Conservation (phyloP, 2,113 vertebrate genomes). For the Pelmatolapia mariae region DNA sequence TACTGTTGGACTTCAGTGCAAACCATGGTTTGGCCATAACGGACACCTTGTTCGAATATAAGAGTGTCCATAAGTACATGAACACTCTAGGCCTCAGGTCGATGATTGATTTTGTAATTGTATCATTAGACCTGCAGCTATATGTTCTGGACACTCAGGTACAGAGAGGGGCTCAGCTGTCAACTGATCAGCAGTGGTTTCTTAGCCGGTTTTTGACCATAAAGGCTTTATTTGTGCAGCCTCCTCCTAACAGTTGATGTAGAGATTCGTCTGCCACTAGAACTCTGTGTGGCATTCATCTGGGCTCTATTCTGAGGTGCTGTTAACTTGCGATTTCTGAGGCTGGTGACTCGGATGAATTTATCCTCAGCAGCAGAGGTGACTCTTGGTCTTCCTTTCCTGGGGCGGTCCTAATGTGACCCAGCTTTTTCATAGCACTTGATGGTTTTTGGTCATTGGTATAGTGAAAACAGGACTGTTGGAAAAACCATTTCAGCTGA, state of each 20-base stretch:
- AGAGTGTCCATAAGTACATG: neutral
- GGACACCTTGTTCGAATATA: neutral
- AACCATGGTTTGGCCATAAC: neutral
- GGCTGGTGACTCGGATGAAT: neutral
- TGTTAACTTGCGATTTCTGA: neutral
- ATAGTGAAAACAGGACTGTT: neutral
- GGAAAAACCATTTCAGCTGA: neutral
- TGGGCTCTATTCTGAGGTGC: neutral
- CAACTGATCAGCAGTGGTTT: neutral
- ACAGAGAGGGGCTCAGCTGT: neutral
- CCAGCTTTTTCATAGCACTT: neutral
- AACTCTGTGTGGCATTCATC: too few species aligned
- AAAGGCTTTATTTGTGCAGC: neutral
- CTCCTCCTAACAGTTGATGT: neutral
- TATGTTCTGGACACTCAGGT: neutral
- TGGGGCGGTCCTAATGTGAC: neutral
- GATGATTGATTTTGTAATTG: neutral
- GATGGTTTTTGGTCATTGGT: neutral
- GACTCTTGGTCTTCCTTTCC: neutral
- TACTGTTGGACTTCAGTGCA: neutral
- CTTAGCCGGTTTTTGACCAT: neutral
- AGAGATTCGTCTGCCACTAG: neutral
- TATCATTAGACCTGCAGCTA: neutral
- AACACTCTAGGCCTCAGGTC: neutral
- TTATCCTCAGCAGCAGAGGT: neutral